Base-by-base conservation (phyloP, 2,888 invertebrate genomes). In the Apocheima hispidaria region DNA sequence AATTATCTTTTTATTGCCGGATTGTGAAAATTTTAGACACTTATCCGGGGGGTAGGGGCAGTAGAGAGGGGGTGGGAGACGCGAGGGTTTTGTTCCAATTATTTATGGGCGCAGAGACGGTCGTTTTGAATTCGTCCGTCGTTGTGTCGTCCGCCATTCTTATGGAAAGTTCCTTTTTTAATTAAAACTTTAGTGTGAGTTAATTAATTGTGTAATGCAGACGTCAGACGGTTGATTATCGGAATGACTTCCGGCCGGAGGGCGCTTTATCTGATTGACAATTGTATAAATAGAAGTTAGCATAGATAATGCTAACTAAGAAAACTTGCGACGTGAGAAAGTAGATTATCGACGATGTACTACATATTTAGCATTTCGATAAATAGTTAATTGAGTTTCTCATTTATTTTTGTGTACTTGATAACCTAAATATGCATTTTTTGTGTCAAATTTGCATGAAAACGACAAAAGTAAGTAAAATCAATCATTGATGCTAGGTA, bases 1-100 rank as follows among this genome's bases (percentile, higher is more conserved):
- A 92, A 92, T 93, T 92, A 92, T 92, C 92, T 92, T 93, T 92
- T 92, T 92, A 92, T 92, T 93, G 90, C 92, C 87, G 92, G 92
- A 92, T 92, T 92, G 92, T 92, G 92, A 92, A 92, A 92, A 92
- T 92, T 92, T 92, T 90, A 90, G 92, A 92, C 92, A 92, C 92
- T 92, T 92, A 92, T 91, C 91, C 91, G 85, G 86, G 86, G 77
- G 74, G 72, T 66, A 68, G 78, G 73, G 78, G 74, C 73, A 66
- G 66, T 63, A 70, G 68, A 63, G 66, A 72, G 74, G 67, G 73
- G 77, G 74, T 28, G 21, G 55, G 71, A 77, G 73, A 70, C 78
- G 81, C 79, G 81, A 80, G 81, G 88, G 85, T 89, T 90, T 92
- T 90, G 91, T 92, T 90, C 90, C 89, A 89, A 89, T 91, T 92